phyloP scores from a whole-genome alignment of 2,113 vertebrate genomes.

The Dryoscopus gambensis region DNA sequence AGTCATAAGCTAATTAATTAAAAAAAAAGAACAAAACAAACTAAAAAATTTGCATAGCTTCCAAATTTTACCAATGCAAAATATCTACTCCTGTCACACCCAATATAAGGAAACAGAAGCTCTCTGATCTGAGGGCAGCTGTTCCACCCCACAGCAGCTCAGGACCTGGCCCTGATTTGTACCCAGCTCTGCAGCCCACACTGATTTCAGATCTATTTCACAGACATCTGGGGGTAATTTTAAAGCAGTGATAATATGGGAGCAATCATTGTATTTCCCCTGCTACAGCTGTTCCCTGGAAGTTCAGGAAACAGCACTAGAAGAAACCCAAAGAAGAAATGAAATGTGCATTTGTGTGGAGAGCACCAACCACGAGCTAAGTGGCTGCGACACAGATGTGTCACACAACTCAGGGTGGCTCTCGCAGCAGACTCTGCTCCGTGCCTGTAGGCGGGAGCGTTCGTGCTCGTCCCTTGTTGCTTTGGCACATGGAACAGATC shows the following conservation, averaged over 20 bases:
- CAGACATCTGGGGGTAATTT: not conserved
- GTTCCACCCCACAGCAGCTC: not conserved
- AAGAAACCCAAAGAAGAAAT: not conserved
- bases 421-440: not conserved
- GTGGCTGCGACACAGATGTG: not conserved
- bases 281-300: not conserved
- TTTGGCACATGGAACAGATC: not conserved
- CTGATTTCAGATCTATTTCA: not conserved
- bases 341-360: not conserved
- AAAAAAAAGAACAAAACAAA: no score
- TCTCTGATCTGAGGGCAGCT: not conserved
- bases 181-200: not conserved
- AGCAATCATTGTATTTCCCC: not conserved
- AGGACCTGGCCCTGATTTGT: not conserved
- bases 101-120: not conserved
- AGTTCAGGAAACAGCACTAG: not conserved
- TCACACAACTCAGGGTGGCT: rapidly evolving
- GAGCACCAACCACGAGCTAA: not conserved
- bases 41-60: not conserved
- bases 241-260: not conserved
- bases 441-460: rapidly evolving
- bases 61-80: not conserved
- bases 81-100: not conserved
- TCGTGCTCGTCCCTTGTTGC: not conserved
- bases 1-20: not conserved